Conservation (phyloP, 2,888 invertebrate genomes). For the Conistra vaccinii region DNA sequence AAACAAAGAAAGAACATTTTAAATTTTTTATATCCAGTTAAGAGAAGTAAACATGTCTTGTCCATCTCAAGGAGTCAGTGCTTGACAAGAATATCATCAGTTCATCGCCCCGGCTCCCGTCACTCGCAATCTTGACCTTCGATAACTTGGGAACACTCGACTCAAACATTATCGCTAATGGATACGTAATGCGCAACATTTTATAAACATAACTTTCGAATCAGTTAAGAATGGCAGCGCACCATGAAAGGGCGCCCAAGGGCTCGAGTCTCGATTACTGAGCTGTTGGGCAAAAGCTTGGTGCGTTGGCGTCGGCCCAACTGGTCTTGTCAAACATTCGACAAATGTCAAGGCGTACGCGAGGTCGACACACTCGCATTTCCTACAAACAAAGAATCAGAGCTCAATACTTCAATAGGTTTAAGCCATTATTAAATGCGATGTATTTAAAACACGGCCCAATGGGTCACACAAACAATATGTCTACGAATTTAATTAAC, state of each 20-base stretch:
- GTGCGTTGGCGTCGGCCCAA: constrained; percentile 55
- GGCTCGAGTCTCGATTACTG: constrained; percentile 23
- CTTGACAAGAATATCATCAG: constrained; percentile 53
- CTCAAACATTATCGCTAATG: constrained; percentile 54
- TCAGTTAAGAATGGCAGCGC: constrained; percentile 27
- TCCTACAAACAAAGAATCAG: constrained; percentile 71
- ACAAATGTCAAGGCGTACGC: constrained; percentile 75
- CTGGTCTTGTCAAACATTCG: constrained; percentile 63
- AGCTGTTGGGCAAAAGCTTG: constrained; percentile 29
- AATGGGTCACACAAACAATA: constrained; percentile 22
- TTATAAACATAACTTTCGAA: constrained; percentile 27
- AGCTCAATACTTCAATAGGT: constrained; percentile 61
- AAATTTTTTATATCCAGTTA: constrained; percentile 16
- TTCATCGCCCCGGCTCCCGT: constrained; percentile 66
- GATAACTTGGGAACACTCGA: constrained; percentile 74
- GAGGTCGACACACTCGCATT: constrained; percentile 73
- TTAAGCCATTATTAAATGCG: constrained; percentile 49
- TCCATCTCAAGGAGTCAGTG: constrained; percentile 25
- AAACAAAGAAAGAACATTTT: constrained; percentile 14
- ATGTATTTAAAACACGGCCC: constrained; percentile 51
- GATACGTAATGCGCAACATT: constrained; percentile 50
- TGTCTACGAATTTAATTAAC: constrained; percentile 28
- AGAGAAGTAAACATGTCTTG: constrained; percentile 26
- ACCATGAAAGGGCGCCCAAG: constrained; percentile 39
- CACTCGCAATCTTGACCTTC: constrained; percentile 74